A percentile compares a stretch with the other conserved stretches of the same genome.
These are phyloP conservation scores for Phrynocephalus guinanensis DNA, from an alignment of 2,797 vertebrate genomes.

Conservation along the genomic window DNA sequence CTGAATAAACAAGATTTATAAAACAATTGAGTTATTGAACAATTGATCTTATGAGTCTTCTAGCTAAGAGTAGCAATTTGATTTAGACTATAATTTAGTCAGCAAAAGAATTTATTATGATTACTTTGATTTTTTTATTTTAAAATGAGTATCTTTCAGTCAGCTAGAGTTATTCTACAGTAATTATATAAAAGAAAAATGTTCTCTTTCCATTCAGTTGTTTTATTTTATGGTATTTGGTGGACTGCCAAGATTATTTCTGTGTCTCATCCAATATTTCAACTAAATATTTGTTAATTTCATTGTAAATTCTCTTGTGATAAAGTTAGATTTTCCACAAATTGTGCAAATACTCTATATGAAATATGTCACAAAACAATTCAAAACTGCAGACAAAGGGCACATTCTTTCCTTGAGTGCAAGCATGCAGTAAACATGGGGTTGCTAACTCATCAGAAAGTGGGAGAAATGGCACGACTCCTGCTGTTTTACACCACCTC, in stretches of 20 bases:
- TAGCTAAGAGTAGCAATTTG: too few relatives aligned
- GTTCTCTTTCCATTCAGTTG: neutral
- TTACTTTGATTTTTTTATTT: neutral
- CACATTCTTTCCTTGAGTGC: neutral
- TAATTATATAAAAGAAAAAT: neutral
- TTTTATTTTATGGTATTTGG: neutral
- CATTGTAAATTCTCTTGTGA: neutral
- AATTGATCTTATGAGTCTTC: too few relatives aligned
- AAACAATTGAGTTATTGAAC: too few relatives aligned
- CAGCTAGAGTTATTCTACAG: neutral
- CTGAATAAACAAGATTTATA: too few relatives aligned
- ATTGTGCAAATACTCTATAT: neutral
- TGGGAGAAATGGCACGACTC: neutral
- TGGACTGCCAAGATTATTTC: neutral
- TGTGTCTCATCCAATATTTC: slow-evolving; percentile 34
- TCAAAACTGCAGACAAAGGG: too few relatives aligned
- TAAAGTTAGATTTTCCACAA: neutral
- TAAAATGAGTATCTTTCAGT: neutral
- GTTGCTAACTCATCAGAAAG: neutral
- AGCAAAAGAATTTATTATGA: neutral
- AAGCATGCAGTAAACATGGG: neutral
- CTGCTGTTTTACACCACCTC: neutral
- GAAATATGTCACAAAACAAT: too few relatives aligned
- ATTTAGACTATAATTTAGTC: too few relatives aligned
- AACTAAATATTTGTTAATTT: neutral